phyloP scores from a whole-genome alignment of 1,140 invertebrate species.

The Megalopta genalis region DNA sequence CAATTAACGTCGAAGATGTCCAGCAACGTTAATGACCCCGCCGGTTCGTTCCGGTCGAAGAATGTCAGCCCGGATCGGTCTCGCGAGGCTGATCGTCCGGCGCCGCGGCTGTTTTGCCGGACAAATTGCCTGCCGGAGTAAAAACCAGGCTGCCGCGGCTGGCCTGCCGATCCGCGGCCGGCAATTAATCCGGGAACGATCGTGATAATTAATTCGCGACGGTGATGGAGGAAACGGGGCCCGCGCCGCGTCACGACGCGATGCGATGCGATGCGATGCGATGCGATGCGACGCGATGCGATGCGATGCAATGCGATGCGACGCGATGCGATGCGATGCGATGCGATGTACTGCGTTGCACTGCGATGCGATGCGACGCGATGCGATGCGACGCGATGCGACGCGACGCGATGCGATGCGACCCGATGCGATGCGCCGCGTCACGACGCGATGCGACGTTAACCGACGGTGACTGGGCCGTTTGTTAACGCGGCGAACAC shows the following conservation, averaged over 20 bases:
- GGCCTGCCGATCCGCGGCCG: constrained; percentile 9
- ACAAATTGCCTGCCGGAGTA: constrained; percentile 65
- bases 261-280: too few relatives aligned
- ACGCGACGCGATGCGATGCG: too few relatives aligned
- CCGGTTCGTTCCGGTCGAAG: too few relatives aligned
- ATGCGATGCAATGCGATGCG: neutral
- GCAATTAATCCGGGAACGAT: constrained; percentile 53
- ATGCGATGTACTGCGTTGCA: too few relatives aligned
- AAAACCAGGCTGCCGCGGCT: constrained; percentile 3
- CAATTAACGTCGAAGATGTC: too few relatives aligned
- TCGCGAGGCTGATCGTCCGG: neutral
- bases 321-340: too few relatives aligned
- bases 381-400: too few relatives aligned
- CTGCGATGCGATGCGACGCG: constrained; percentile 19
- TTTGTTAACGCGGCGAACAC: constrained; percentile 47
- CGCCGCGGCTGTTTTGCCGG: constrained; percentile 52
- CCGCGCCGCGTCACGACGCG: too few relatives aligned
- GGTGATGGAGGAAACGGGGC: constrained; percentile 35
- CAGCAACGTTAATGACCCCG: too few relatives aligned
- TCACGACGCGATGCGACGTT: constrained; percentile 30
- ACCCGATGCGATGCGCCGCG: too few relatives aligned
- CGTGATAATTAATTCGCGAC: constrained; percentile 53
- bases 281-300: too few relatives aligned
- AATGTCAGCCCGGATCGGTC: too few relatives aligned
- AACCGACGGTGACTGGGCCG: constrained; percentile 41